Evolutionary conservation across 2,113 vertebrate genomes (phyloP).

Genomic region (Scalopus aquaticus): DNA sequence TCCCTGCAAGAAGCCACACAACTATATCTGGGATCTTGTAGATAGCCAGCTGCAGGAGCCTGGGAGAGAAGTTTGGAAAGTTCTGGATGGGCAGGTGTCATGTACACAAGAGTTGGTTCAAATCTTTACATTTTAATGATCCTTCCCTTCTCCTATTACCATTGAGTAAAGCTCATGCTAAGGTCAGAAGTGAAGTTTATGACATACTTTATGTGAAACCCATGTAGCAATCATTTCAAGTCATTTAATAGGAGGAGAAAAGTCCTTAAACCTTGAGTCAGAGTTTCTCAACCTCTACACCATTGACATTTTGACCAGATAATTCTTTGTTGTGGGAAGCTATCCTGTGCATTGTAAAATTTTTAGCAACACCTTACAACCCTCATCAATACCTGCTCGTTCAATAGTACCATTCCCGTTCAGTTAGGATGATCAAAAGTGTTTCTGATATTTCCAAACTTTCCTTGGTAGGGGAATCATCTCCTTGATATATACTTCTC

Average conservation of each 20-base stretch:
- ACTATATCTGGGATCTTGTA: background rate
- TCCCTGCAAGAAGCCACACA: background rate
- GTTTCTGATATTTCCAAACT: background rate
- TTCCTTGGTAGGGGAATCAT: background rate
- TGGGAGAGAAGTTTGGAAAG: background rate
- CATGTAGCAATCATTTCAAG: background rate
- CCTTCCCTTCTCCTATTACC: background rate
- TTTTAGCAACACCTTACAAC: background rate
- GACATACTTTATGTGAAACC: background rate
- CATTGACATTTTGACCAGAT: background rate
- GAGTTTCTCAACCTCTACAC: background rate
- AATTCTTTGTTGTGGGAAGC: background rate
- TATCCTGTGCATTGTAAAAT: background rate
- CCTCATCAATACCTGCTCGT: too few relatives aligned
- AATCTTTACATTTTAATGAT: background rate
- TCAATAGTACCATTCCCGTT: too few relatives aligned
- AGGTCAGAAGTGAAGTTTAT: background rate
- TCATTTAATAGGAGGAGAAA: background rate
- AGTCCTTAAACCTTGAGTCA: background rate
- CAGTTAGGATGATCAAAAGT: background rate
- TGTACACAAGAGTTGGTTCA: background rate
- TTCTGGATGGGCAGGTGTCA: background rate
- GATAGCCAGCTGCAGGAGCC: background rate
- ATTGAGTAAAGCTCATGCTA: background rate
- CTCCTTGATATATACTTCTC: background rate